phyloP scores from a whole-genome alignment of 2,888 invertebrate genomes.

The Trachelus tabidus region DNA sequence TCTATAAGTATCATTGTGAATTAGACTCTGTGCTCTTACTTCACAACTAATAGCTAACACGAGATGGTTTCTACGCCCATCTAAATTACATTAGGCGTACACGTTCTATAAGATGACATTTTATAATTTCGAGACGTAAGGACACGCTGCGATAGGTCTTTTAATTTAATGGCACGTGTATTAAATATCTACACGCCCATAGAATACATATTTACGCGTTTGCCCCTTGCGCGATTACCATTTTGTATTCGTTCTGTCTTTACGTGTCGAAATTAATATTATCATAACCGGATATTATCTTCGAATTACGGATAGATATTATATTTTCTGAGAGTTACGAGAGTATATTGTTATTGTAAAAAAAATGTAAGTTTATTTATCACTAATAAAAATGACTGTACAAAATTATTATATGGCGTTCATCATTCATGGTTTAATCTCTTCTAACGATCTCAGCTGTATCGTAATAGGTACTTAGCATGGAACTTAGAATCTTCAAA shows the following conservation, averaged over 20 bases:
- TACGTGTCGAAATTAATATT: conserved; percentile 19
- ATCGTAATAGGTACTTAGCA: not conserved
- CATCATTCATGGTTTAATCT: not conserved
- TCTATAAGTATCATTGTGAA: not conserved
- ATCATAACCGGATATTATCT: conserved; percentile 26
- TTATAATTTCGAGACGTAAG: not conserved
- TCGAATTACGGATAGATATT: conserved; percentile 57
- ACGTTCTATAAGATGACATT: not conserved
- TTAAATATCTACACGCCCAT: not conserved
- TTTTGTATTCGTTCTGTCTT: conserved; percentile 28
- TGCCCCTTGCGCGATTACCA: conserved; percentile 28
- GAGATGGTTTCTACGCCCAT: not conserved
- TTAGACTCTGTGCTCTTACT: not conserved
- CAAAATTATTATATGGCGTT: conserved; percentile 11
- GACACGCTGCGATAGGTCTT: not conserved
- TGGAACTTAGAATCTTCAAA: not conserved
- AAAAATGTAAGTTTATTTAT: conserved; percentile 67
- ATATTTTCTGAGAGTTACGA: conserved; percentile 63
- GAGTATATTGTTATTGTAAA: conserved; percentile 64
- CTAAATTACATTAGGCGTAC: not conserved
- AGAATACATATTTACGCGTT: conserved; percentile 5
- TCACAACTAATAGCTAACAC: not conserved
- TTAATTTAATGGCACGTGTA: not conserved
- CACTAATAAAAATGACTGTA: conserved; percentile 60
- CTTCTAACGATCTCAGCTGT: not conserved